These are phyloP conservation scores for Zosterops japonicus DNA, from an alignment of 2,113 vertebrate species.

Conservation along the genomic window DNA sequence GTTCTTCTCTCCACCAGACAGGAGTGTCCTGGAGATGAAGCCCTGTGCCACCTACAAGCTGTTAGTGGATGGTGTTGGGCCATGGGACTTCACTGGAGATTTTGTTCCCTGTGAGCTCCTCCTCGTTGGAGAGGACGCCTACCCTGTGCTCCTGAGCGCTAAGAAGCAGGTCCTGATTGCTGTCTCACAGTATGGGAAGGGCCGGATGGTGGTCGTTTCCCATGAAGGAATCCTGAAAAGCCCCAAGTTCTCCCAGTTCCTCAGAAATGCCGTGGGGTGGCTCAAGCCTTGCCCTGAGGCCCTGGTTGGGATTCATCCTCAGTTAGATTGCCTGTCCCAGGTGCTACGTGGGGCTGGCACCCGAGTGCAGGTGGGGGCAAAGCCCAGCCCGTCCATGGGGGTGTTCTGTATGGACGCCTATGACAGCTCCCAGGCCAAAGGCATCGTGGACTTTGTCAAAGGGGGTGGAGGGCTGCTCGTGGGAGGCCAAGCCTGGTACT, in stretches of 20 bases:
- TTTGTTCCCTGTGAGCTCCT: constrained; percentile 74
- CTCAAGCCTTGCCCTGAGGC: constrained; percentile 72
- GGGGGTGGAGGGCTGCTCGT: constrained; percentile 84
- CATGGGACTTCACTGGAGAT: constrained; percentile 68
- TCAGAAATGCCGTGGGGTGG: constrained; percentile 84
- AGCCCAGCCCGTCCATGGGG: constrained; percentile 48
- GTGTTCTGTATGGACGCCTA: constrained; percentile 84
- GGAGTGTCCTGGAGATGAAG: constrained; percentile 44
- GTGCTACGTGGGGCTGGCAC: constrained; percentile 63
- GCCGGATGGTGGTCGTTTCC: constrained; percentile 82
- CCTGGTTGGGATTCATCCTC: constrained; percentile 74
- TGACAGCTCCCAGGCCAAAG: constrained; percentile 50
- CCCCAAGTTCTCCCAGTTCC: constrained; percentile 72
- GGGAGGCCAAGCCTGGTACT: constrained; percentile 85
- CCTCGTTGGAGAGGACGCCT: constrained; percentile 67
- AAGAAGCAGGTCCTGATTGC: constrained; percentile 74
- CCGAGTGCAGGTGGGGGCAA: constrained; percentile 52
- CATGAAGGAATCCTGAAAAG: constrained; percentile 80
- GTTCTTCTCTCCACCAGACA: neutral
- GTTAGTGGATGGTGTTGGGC: constrained; percentile 64
- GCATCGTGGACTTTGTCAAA: constrained; percentile 80
- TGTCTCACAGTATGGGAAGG: constrained; percentile 74
- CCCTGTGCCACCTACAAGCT: constrained; percentile 58
- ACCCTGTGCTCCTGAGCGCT: constrained; percentile 70
- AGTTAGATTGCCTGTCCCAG: constrained; percentile 63